Base-by-base conservation (phyloP, 2,888 invertebrate species). In the Heliconius cydno region DNA sequence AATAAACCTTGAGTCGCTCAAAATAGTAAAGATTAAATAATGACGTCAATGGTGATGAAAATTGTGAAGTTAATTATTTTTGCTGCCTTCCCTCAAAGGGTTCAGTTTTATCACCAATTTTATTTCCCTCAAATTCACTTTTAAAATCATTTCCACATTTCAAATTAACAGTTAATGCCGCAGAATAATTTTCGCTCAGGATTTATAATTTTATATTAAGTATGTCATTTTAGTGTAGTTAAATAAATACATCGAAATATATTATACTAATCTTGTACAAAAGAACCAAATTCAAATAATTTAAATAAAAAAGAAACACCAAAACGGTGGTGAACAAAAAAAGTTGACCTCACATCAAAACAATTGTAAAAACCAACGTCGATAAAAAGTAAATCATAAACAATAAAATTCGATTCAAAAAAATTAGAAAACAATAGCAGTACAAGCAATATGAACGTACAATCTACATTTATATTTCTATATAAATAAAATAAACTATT, bases 101-200 rank as follows among this genome's bases (percentile, higher is more conserved):
- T 65, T 66, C 67, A 80, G 68, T 76, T 82, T 79, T 81, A 82
- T 78, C 68, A 70, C 78, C 76, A 72, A 76, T 76, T 78, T 79
- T 57, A 78, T 65, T 46, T 68, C 79, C 66, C 77, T 46, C 41
- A 79, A 81, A 79, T 81, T 78, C 65, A 78, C 75, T 76, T 76
- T 68, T 73, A 78, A 79, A 81, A 81, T 81, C 72, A 82, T 79
- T 81, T 79, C 34, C 60, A 77, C 79, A 60, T 80, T 82, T 76
- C 75, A 76, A 66, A 73, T 76, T 79, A 65, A 73, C 60, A 15
- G n/a, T 67, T 60, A 78, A 67, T 77, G 63, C 79, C 81, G 71
- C 81, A 60, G 70, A 79, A 52, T 52, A 52, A 52, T 19, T 52
- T 52, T 19, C 46, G 2, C 1, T 19, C 19, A 34, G 34, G 34